Percentiles rank a stretch among this genome's conserved stretches.
Conservation (phyloP, 2,888 invertebrate genomes). For the Pemphredon lugubris region DNA sequence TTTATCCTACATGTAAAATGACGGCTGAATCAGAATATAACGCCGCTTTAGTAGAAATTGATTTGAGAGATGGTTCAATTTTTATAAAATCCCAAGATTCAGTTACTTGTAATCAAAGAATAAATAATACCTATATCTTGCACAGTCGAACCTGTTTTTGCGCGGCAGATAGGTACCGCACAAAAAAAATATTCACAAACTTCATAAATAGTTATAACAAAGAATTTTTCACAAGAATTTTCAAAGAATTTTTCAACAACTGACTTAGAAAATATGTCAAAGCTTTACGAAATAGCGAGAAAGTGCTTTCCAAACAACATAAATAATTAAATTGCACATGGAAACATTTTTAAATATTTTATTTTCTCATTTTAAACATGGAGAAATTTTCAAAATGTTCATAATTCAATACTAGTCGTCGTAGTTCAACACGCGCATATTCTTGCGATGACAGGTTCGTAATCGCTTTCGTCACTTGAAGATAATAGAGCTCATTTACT, state of each 20-base stretch:
- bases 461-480: conserved; percentile 26
- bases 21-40: no score
- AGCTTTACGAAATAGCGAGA: conserved; percentile 1
- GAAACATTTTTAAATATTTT: neutral
- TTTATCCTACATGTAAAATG: no score
- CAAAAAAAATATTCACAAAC: conserved; percentile 5
- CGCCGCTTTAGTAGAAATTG: no score
- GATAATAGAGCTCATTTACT: conserved; percentile 7
- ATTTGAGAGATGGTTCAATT: no score
- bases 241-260: conserved; percentile 2
- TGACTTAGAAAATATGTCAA: conserved; percentile 5
- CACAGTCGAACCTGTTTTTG: conserved; percentile 10
- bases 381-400: no score
- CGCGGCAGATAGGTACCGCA: conserved; percentile 3
- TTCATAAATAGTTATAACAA: conserved; percentile 4
- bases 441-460: conserved; percentile 27
- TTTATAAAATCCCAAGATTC: no score
- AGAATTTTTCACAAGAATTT: conserved; percentile 1
- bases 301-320: neutral
- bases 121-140: no score
- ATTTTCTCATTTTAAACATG: no score
- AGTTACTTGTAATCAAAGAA: no score
- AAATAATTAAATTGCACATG: conserved; percentile 4
- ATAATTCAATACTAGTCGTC: conserved; percentile 26
- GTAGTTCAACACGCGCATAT: conserved; percentile 33